Evolutionary conservation across 2,113 vertebrate genomes (phyloP).

Genomic region (Fulica atra): DNA sequence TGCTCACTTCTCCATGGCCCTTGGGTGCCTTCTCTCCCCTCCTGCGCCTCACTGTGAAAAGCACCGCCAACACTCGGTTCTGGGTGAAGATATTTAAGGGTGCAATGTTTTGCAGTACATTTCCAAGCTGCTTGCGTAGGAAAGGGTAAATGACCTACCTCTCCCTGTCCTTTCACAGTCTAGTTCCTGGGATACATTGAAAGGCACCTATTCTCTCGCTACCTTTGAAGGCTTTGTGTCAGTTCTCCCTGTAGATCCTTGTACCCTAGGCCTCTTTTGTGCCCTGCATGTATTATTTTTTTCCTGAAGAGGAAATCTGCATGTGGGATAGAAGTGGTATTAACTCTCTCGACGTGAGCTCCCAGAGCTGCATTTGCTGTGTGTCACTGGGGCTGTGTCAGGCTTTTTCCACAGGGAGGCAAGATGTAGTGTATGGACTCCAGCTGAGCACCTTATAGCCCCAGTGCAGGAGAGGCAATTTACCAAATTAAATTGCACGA

Average conservation of each 20-base stretch:
- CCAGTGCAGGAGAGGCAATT: slow-evolving; percentile 21
- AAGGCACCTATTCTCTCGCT: background rate
- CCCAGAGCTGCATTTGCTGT: background rate
- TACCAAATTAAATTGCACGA: slow-evolving; percentile 60
- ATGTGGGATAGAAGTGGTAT: slow-evolving; percentile 8
- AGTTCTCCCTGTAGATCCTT: background rate
- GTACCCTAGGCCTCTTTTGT: slow-evolving; percentile 19
- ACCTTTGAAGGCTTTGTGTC: slow-evolving; percentile 48
- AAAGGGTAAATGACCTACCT: slow-evolving; percentile 43
- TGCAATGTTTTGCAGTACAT: background rate
- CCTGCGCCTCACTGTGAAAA: background rate
- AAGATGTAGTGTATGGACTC: background rate
- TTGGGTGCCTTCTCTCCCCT: background rate
- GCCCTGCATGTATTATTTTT: background rate
- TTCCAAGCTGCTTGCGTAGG: background rate
- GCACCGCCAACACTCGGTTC: background rate
- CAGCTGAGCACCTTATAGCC: background rate
- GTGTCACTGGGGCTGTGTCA: background rate
- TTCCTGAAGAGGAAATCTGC: background rate
- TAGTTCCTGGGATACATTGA: background rate
- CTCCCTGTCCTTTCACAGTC: background rate
- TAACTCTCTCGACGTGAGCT: background rate
- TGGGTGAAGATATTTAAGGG: slow-evolving; percentile 37
- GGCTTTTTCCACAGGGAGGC: background rate
- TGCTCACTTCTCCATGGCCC: background rate